A percentile compares a stretch with the other conserved stretches of the same genome.
These are phyloP conservation scores for Chondrosia reniformis DNA, from an alignment of 37 sponge, comb jelly and placozoan genomes.

Conservation along the genomic window DNA sequence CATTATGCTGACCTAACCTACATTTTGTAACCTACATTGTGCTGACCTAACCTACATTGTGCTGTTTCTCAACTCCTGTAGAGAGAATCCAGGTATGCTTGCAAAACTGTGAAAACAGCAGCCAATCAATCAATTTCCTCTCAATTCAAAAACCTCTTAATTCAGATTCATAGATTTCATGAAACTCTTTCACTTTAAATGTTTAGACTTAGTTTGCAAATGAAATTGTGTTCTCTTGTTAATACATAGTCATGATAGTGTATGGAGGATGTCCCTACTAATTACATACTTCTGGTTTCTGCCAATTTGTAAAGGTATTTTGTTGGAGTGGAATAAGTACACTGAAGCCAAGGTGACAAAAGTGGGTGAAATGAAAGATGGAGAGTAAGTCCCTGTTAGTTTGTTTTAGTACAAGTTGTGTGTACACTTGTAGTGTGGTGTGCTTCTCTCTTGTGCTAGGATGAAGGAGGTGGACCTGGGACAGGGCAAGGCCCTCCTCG, in stretches of 20 bases:
- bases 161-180: too few relatives aligned
- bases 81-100: constrained; percentile 8
- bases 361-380: constrained; percentile 55
- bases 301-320: neutral
- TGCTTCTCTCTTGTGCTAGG: constrained; percentile 16
- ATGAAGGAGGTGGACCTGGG: constrained; percentile 81
- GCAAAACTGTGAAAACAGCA: constrained; percentile 22
- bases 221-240: too few relatives aligned
- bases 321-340: neutral
- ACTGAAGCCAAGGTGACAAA: constrained; percentile 51
- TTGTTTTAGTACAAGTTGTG: neutral
- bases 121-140: too few relatives aligned
- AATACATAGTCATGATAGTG: too few relatives aligned
- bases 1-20: too few relatives aligned
- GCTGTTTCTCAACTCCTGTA: too few relatives aligned
- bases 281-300: neutral
- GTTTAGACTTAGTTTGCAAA: too few relatives aligned
- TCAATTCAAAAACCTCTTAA: too few relatives aligned
- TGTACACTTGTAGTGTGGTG: neutral
- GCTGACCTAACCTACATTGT: too few relatives aligned
- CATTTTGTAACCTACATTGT: too few relatives aligned
- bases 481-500: constrained; percentile 64
- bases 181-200: too few relatives aligned
- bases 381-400: constrained; percentile 52
- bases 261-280: too few relatives aligned